A percentile compares a stretch with the other conserved stretches of the same genome.
phyloP scores from a whole-genome alignment of 2,797 vertebrate genomes.

The Cossypha polioptera region DNA sequence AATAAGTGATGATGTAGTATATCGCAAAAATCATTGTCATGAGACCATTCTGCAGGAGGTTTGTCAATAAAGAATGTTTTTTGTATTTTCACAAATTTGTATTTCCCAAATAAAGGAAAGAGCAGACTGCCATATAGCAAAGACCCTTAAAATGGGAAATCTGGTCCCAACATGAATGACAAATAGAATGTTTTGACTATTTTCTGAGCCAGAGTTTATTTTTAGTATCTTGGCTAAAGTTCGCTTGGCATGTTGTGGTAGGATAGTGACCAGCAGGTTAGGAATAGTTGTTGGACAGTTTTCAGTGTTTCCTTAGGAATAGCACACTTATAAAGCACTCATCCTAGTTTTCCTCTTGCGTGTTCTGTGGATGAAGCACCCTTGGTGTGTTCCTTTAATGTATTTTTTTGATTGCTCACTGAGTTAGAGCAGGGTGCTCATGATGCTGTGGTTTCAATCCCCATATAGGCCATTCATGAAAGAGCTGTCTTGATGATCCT shows the following conservation, averaged over 20 bases:
- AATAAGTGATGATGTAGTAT: not conserved
- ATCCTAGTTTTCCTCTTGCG: rapidly evolving
- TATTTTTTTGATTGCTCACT: not conserved
- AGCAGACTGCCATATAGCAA: not conserved
- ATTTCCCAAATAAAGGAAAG: not conserved
- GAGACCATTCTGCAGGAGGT: not conserved
- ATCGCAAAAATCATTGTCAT: not conserved
- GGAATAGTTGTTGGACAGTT: not conserved
- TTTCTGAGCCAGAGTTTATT: not conserved
- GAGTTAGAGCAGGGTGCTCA: not conserved
- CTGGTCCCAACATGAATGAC: not conserved
- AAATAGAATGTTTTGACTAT: not conserved
- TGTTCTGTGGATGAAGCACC: not conserved
- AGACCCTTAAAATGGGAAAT: not conserved
- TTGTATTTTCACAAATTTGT: not conserved
- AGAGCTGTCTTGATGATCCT: not conserved
- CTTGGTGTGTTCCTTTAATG: not conserved
- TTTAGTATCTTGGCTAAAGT: not conserved
- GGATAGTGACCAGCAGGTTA: not conserved
- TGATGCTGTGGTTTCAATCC: rapidly evolving
- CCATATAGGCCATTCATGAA: not conserved
- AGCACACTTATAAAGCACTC: not conserved
- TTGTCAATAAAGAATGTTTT: not conserved
- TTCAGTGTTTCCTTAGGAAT: not conserved
- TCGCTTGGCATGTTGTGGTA: not conserved